These are phyloP conservation scores for Drosophila punjabiensis DNA, from an alignment of 1,140 invertebrate genomes.

Conservation along the genomic window DNA sequence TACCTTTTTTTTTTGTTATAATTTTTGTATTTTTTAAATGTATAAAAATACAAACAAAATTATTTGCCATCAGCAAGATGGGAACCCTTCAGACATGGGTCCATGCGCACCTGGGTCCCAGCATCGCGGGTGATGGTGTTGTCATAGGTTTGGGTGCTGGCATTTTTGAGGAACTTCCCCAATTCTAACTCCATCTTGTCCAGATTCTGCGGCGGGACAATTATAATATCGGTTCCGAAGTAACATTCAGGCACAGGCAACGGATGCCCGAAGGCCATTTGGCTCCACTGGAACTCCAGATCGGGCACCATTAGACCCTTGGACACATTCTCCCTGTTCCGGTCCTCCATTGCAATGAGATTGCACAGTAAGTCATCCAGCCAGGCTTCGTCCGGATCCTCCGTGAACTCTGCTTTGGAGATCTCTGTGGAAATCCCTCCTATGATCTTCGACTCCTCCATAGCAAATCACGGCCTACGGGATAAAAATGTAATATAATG, in stretches of 20 bases:
- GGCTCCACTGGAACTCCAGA: not conserved
- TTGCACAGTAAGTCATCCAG: not conserved
- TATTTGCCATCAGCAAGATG: not conserved
- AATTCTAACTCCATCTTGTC: not conserved
- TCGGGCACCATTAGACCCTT: not conserved
- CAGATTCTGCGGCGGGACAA: not conserved
- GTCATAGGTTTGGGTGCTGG: not conserved
- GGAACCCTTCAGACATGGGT: not conserved
- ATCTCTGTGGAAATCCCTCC: no score
- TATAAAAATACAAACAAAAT: not conserved
- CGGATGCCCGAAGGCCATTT: not conserved
- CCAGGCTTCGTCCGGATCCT: not conserved
- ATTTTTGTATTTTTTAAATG: no score
- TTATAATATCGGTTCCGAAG: no score
- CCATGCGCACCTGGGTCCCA: not conserved
- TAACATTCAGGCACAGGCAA: no score
- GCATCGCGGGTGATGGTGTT: not conserved
- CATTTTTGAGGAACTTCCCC: not conserved
- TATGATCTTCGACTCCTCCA: not conserved
- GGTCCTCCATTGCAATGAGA: not conserved
- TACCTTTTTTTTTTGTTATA: not conserved
- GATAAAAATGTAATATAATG: not conserved
- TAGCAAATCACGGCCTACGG: not conserved
- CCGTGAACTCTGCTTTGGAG: not conserved
- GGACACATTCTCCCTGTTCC: not conserved